A percentile compares a stretch with the other conserved stretches of the same genome.
phyloP scores from a whole-genome alignment of 2,113 vertebrate genomes.

The Gambusia holbrooki region DNA sequence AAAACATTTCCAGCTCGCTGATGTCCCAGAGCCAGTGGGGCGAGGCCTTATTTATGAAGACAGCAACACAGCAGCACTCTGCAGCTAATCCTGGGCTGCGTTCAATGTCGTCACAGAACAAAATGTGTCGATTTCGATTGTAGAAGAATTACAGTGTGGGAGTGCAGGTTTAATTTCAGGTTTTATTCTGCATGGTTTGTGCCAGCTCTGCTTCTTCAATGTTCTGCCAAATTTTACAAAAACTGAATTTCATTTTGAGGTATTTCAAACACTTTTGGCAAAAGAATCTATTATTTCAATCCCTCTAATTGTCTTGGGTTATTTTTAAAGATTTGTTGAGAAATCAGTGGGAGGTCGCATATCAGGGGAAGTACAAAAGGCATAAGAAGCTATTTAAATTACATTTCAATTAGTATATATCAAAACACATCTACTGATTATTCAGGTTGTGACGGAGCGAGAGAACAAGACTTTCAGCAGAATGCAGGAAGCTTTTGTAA shows the following conservation, averaged over 20 bases:
- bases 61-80: background rate
- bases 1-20: background rate
- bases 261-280: background rate
- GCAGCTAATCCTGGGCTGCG: background rate
- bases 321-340: no score
- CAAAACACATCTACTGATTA: no score
- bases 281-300: background rate
- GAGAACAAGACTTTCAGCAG: no score
- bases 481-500: no score
- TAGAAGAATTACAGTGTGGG: background rate
- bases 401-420: no score
- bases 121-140: background rate
- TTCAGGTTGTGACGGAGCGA: no score
- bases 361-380: no score
- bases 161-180: background rate
- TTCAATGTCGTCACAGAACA: background rate
- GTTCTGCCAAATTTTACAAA: background rate
- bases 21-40: background rate
- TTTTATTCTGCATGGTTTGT: background rate
- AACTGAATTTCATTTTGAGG: background rate
- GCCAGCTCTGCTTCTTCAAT: background rate
- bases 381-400: no score
- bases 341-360: no score
- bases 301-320: background rate
- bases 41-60: background rate